A percentile compares a stretch with the other conserved stretches of the same genome.
Conservation (phyloP, 1,140 invertebrate species). For the Drosophila virilis region DNA sequence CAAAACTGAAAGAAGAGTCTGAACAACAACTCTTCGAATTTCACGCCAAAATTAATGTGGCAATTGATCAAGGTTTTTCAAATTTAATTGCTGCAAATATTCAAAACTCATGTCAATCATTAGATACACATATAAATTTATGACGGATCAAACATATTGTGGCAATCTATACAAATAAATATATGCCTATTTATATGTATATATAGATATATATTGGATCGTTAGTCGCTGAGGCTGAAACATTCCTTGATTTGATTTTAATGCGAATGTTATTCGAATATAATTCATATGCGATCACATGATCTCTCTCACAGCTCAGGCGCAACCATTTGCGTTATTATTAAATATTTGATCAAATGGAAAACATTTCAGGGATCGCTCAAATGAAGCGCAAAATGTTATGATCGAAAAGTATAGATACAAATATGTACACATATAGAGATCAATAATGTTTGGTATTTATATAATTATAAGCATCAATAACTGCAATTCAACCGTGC, state of each 20-base stretch:
- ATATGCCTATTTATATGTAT: too few species aligned
- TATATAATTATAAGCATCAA: background rate
- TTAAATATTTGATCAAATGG: slow-evolving; percentile 11
- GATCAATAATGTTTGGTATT: background rate
- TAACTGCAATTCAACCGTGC: background rate
- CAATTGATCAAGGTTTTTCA: background rate
- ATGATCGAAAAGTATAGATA: background rate
- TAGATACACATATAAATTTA: background rate
- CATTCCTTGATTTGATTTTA: background rate
- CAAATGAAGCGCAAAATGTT: slow-evolving; percentile 3
- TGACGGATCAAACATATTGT: slow-evolving; percentile 1
- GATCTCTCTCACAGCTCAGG: slow-evolving; percentile 14
- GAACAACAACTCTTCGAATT: too few species aligned
- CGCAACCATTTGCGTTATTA: slow-evolving; percentile 13
- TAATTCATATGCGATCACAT: slow-evolving; percentile 5
- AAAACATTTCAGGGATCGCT: slow-evolving; percentile 13
- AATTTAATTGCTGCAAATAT: background rate
- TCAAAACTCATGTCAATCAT: background rate
- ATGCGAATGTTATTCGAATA: slow-evolving; percentile 5
- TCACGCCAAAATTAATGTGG: background rate
- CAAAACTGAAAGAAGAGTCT: too few species aligned
- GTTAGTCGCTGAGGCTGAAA: background rate
- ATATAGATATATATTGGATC: background rate
- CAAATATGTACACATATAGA: background rate
- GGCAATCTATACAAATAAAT: background rate